Percentiles rank a stretch among this genome's conserved stretches.
Evolutionary conservation across 2,888 invertebrate genomes (phyloP).

Genomic region (Amaurobius ferox): DNA sequence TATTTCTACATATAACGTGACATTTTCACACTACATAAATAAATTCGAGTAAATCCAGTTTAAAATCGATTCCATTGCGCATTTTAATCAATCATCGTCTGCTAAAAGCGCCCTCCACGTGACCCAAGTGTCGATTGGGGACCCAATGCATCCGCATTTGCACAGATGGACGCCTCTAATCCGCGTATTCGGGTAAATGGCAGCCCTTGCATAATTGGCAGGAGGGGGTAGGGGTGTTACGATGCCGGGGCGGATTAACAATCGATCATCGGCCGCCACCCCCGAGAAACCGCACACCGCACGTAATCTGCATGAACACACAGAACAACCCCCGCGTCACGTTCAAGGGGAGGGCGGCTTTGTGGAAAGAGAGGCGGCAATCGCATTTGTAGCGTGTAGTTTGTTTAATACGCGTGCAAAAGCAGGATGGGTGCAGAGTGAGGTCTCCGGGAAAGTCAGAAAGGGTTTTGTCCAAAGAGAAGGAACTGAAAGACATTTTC

Average conservation of each 20-base stretch:
- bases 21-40: too few relatives aligned
- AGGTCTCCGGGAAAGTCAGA: neutral
- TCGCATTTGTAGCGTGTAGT: constrained; percentile 16
- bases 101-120: too few relatives aligned
- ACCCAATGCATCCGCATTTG: constrained; percentile 6
- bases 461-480: neutral
- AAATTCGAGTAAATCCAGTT: too few relatives aligned
- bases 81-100: too few relatives aligned
- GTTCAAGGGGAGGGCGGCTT: neutral
- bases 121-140: constrained; percentile 3
- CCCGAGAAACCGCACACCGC: constrained; percentile 23
- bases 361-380: constrained; percentile 2
- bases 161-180: constrained; percentile 18
- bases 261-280: constrained; percentile 44
- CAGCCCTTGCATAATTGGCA: constrained; percentile 16
- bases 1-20: too few relatives aligned
- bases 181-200: constrained; percentile 7
- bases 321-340: neutral
- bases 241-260: constrained; percentile 22
- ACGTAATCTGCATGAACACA: constrained; percentile 15
- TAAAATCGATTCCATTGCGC: too few relatives aligned
- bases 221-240: neutral
- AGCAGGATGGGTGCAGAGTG: neutral
- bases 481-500: neutral
- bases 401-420: constrained; percentile 14